Evolutionary conservation across 2,113 vertebrate species (phyloP).

Genomic region (Halcyon senegalensis): DNA sequence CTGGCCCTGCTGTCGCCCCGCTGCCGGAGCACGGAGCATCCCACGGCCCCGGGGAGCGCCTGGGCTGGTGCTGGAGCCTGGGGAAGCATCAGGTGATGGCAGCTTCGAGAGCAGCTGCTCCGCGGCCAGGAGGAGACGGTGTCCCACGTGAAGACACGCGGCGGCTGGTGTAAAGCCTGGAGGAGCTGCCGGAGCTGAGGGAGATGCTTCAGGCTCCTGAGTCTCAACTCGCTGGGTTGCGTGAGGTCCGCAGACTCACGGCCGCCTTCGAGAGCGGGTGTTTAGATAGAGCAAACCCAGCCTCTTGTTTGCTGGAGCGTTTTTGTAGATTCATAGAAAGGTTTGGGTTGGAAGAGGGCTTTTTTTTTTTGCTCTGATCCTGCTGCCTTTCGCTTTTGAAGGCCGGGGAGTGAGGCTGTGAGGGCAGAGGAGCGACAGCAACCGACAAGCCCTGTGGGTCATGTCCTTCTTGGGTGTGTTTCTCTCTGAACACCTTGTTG

Average conservation of each 20-base stretch:
- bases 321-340: background rate
- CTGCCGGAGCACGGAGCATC: accelerated
- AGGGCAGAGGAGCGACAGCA: background rate
- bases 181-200: accelerated
- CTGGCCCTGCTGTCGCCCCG: background rate
- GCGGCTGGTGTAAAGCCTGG: background rate
- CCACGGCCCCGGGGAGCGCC: background rate
- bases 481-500: accelerated
- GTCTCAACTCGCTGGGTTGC: accelerated
- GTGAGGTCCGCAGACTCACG: accelerated
- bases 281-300: background rate
- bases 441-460: background rate
- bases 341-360: background rate
- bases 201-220: background rate
- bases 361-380: background rate
- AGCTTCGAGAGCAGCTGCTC: background rate
- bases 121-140: accelerated
- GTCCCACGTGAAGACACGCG: too few relatives aligned
- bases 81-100: accelerated
- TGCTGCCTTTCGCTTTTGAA: background rate
- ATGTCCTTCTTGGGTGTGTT: background rate
- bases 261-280: accelerated
- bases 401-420: background rate
- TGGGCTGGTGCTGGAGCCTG: background rate
- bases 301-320: background rate